phyloP scores from a whole-genome alignment of 2,888 invertebrate species.

The Drosophila acutilabella region DNA sequence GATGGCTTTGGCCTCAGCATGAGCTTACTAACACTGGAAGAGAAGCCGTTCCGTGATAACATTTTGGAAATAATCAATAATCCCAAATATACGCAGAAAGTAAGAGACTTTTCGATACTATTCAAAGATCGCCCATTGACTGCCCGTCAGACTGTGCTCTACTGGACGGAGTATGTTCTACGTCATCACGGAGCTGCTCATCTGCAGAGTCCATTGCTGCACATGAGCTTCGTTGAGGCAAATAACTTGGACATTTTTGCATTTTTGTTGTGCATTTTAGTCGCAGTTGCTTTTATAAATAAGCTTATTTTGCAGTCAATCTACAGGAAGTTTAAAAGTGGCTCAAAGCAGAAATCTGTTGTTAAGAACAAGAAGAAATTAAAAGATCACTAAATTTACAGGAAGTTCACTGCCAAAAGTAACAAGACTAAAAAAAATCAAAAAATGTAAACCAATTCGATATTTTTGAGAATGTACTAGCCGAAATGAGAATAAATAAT shows the following conservation, averaged over 20 bases:
- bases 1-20: conserved; percentile 76
- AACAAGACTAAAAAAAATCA: too few species aligned
- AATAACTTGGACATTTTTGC: conserved; percentile 85
- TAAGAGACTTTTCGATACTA: conserved; percentile 84
- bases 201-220: conserved; percentile 86
- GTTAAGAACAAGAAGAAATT: conserved; percentile 5
- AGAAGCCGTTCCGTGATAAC: conserved; percentile 41
- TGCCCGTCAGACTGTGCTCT: conserved; percentile 86
- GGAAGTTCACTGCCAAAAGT: not conserved
- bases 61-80: conserved; percentile 65
- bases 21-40: conserved; percentile 55
- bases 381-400: not conserved
- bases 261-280: conserved; percentile 34
- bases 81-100: conserved; percentile 67
- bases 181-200: conserved; percentile 86
- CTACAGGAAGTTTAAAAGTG: conserved; percentile 2
- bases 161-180: conserved; percentile 87
- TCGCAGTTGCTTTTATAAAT: not conserved
- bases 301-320: not conserved
- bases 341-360: not conserved
- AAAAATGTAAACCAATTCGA: too few species aligned
- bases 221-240: conserved; percentile 85
- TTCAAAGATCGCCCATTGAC: conserved; percentile 86
- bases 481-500: too few species aligned
- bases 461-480: too few species aligned